A percentile compares a stretch with the other conserved stretches of the same genome.
Conservation (phyloP, 2,797 vertebrate genomes). For the Trachurus trachurus region DNA sequence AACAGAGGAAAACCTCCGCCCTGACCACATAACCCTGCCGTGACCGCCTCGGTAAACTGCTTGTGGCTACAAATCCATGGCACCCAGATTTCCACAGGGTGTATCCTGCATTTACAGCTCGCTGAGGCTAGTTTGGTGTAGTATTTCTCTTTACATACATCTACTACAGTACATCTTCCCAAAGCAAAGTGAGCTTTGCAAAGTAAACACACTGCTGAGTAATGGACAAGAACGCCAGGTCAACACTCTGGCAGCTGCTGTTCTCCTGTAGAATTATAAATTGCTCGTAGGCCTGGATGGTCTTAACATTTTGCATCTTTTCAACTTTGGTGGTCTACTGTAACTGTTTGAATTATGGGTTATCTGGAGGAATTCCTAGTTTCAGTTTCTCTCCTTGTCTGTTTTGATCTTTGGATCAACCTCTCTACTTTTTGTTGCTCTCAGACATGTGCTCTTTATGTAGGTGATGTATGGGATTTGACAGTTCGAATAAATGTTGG, state of each 20-base stretch:
- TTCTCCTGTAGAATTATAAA: slow-evolving; percentile 39
- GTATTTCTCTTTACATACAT: slow-evolving; percentile 22
- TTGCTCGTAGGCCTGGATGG: slow-evolving; percentile 28
- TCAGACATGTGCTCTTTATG: slow-evolving; percentile 6
- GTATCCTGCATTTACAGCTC: slow-evolving; percentile 61
- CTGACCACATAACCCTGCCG: slow-evolving; percentile 71
- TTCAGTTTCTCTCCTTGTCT: slow-evolving; percentile 35
- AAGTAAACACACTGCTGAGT: slow-evolving; percentile 44
- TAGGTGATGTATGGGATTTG: slow-evolving; percentile 16
- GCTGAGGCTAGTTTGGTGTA: slow-evolving; percentile 27
- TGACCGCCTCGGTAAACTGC: slow-evolving; percentile 62
- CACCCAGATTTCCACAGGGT: slow-evolving; percentile 69
- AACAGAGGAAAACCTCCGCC: slow-evolving; percentile 56
- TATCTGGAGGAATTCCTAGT: slow-evolving; percentile 30
- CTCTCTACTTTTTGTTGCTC: slow-evolving; percentile 9
- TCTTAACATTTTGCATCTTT: slow-evolving; percentile 26
- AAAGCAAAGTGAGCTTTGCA: slow-evolving; percentile 48
- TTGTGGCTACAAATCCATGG: slow-evolving; percentile 64
- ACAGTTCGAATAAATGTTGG: slow-evolving; percentile 27
- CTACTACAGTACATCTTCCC: slow-evolving; percentile 24
- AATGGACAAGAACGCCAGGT: slow-evolving; percentile 33
- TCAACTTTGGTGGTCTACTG: slow-evolving; percentile 49
- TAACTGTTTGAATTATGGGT: slow-evolving; percentile 36
- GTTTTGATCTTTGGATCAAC: slow-evolving; percentile 22
- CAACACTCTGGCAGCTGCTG: slow-evolving; percentile 37